These are phyloP conservation scores for Lithophane leautieri DNA, from an alignment of 2,888 invertebrate species.

Conservation along the genomic window DNA sequence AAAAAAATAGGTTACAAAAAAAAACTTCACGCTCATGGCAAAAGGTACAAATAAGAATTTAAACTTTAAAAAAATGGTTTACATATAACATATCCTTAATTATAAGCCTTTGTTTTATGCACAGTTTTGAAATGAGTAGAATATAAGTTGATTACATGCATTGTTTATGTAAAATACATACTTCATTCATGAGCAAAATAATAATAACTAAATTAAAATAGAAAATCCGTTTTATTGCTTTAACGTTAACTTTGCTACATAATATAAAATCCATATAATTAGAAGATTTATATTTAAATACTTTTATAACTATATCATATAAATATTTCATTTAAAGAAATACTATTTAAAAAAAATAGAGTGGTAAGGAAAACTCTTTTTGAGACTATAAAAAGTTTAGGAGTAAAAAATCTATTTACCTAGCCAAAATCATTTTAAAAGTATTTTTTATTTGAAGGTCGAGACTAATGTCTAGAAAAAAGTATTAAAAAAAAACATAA, in stretches of 20 bases:
- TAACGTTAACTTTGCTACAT: neutral
- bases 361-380: neutral
- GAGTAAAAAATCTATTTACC: neutral
- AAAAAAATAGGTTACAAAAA: neutral
- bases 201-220: slow-evolving; percentile 16
- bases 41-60: neutral
- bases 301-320: neutral
- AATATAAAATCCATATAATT: slow-evolving; percentile 15
- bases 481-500: neutral
- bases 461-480: neutral
- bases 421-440: neutral
- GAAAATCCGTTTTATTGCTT: slow-evolving; percentile 12
- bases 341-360: slow-evolving; percentile 21
- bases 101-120: too few relatives aligned
- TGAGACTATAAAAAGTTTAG: neutral
- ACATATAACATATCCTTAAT: neutral
- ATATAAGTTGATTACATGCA: neutral
- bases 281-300: slow-evolving; percentile 6
- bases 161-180: slow-evolving; percentile 18
- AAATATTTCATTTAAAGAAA: slow-evolving; percentile 21
- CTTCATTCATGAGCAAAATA: slow-evolving; percentile 5
- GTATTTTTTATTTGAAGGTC: neutral
- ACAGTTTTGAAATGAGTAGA: neutral
- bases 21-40: neutral
- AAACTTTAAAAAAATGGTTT: neutral